Evolutionary conservation across 2,888 invertebrate genomes (phyloP), one percentile per base, ranked within the genome.

Genomic region (Drosophila siamana): DNA sequence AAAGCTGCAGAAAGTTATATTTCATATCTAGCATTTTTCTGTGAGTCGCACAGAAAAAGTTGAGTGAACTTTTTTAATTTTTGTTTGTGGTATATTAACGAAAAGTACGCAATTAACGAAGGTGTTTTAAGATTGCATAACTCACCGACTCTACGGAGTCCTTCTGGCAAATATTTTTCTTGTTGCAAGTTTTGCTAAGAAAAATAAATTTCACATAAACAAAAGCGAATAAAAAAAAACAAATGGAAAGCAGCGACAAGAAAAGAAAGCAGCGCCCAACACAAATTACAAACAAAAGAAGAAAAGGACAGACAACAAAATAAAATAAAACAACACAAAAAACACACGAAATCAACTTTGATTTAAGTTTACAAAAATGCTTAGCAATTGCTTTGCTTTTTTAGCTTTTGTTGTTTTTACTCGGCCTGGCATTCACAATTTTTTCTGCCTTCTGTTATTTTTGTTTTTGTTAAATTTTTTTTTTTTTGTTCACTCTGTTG

Each of bases 331-430:
- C n/a, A n/a, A 52, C 8, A 40, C 56, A 68, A 66, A 56, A 69
- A 69, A 30, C 70, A 64, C 54, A 71, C 71, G 74, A 84, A 88
- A 86, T 88, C 85, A 88, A 88, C 89, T 88, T 88, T 86, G 85
- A 86, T 86, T 86, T 86, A 88, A 88, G 85, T 88, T 88, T 86
- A 86, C 84, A 86, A 84, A 86, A 86, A 86, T 87, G 87, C 87
- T 88, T 85, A 88, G 74, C 89, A 86, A 87, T 83, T 83, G 78
- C 71, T 69, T 73, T 78, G 80, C 72, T 83, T 86, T 83, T 86
- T 85, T 69, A 78, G 71, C 86, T 80, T 83, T 82, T 79, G 70
- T 60, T 69, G 15, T 64, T 63, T 71, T 60, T 68, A 19, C 44
- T 60, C 54, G 46, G 73, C 65, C 54, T 52, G 73, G 61, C 52